Conservation (phyloP, 1,140 invertebrate genomes). For the Caerostris extrusa region DNA sequence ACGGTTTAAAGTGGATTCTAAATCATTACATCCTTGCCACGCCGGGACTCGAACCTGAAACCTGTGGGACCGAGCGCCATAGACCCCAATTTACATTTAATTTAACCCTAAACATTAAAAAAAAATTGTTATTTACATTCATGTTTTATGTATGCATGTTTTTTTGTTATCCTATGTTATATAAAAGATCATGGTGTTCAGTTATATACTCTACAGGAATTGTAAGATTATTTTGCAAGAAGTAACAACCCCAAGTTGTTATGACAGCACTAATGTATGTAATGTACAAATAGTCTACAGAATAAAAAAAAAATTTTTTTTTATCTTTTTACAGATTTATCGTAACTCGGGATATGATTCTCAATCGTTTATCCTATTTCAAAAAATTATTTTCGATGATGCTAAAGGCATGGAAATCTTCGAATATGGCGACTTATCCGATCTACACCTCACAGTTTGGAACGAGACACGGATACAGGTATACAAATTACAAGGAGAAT, state of each 20-base stretch:
- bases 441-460: conserved; percentile 32
- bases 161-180: neutral
- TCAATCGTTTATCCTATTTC: conserved; percentile 38
- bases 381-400: conserved; percentile 72
- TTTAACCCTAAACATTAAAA: no score
- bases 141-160: neutral
- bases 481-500: conserved; percentile 48
- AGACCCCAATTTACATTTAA: no score
- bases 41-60: no score
- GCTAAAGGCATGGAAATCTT: conserved; percentile 42
- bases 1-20: no score
- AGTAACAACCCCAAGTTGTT: neutral
- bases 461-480: conserved; percentile 45
- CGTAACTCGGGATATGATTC: neutral
- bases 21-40: no score
- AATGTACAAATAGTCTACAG: neutral
- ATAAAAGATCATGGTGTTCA: neutral
- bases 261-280: no score
- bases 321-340: conserved; percentile 41
- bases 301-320: neutral
- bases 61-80: no score
- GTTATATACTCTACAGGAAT: neutral
- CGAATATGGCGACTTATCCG: conserved; percentile 35
- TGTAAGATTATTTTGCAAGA: neutral
- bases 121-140: no score